phyloP scores from a whole-genome alignment of 64 coral and sea anemone genomes.

The Cladopsammia gracilis region DNA sequence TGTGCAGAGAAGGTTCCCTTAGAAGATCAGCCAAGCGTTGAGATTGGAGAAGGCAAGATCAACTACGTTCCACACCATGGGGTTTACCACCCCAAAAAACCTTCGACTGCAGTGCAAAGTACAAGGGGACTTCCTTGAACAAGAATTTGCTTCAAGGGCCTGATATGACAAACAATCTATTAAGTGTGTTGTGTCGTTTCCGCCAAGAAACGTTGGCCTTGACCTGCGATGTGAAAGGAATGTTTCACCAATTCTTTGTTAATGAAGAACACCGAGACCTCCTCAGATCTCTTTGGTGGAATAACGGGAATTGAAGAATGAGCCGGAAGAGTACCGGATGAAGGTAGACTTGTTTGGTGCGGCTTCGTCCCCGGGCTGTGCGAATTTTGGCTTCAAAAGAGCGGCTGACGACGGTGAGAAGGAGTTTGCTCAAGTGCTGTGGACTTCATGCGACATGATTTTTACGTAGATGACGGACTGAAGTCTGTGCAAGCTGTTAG shows the following conservation, averaged over 20 bases:
- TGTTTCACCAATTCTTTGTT: conserved; percentile 60
- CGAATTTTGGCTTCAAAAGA: conserved; percentile 20
- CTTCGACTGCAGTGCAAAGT: conserved; percentile 31
- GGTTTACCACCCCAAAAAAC: conserved; percentile 12
- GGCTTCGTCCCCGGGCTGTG: conserved; percentile 13
- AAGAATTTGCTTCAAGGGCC: conserved; percentile 36
- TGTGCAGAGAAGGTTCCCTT: background rate
- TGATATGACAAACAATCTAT: conserved; percentile 25
- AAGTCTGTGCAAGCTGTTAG: conserved; percentile 27
- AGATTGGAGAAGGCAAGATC: background rate
- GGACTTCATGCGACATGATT: conserved; percentile 9
- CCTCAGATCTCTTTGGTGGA: conserved; percentile 45
- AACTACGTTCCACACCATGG: conserved; percentile 28
- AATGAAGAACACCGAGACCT: conserved; percentile 41
- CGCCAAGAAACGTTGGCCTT: conserved; percentile 26
- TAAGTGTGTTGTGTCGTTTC: conserved; percentile 9
- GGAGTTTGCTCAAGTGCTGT: conserved; percentile 21
- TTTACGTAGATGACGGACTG: conserved; percentile 56
- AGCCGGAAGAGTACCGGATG: conserved; percentile 27
- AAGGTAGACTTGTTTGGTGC: conserved; percentile 42
- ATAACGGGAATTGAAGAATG: background rate
- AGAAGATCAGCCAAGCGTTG: background rate
- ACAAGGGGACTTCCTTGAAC: conserved; percentile 24
- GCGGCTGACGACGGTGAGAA: conserved; percentile 33
- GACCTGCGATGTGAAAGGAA: conserved; percentile 35